Base-by-base conservation (phyloP, 2,888 invertebrate genomes). In the Bedellia somnulentella region DNA sequence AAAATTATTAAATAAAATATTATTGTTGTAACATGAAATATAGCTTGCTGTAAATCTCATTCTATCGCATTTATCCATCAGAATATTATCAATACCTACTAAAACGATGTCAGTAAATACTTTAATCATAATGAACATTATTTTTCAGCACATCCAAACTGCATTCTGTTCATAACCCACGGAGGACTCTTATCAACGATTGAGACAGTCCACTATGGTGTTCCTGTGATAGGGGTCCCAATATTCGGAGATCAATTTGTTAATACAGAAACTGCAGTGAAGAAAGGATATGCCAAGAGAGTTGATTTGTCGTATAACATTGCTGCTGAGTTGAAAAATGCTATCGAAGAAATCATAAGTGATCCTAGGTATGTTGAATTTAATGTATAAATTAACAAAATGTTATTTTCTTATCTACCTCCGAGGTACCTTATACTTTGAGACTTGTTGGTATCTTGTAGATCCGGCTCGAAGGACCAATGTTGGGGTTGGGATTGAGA, bases 161-260 rank as follows among this genome's bases (percentile, higher is more conserved):
- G 54, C 2, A 57, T 48, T 21, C 30, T 66, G 2, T 68, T 67
- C 37, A 52, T 68, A 15, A 58, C 64, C 0, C 67, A 67, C 15
- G 67, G 68, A n/a, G 68, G 68, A 6, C 58, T 52, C 28, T 40
- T 68, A 1, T 68, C 68, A 0, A 61, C 57, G 0, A 55, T 57
- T 5, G 68, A 68, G 42, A 51, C 67, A 0, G 41, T 66, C 30
- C 57, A 67, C 36, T 57, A 47, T 21, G 67, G 59, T n/a, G 53
- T 64, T n/a, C 67, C 68, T 5, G 34, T 64, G 1, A 49, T 68
- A 1, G 68, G 68, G 5, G 41, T 68, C 2, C 67, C 68, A 2
- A 43, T 61, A 0, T 37, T 53, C 15, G 59, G 47, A 13, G 68
- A 70, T 25, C 68, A 70, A 37, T 36, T 43, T 32, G 37, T 43